Evolutionary conservation across 2,888 invertebrate species (phyloP).

Genomic region (Ornithoptera priamus): DNA sequence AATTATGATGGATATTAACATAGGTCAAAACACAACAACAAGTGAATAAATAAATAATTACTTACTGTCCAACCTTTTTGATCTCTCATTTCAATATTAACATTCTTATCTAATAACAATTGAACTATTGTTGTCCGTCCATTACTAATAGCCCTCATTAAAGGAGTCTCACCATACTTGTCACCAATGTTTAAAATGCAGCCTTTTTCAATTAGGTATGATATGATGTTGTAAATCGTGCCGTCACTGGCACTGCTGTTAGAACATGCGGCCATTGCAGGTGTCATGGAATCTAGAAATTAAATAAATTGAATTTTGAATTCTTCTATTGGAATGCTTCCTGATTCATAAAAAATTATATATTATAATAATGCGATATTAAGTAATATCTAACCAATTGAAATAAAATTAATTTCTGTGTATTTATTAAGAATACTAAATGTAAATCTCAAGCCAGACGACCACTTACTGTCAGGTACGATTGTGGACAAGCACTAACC

Average conservation of each 20-base stretch:
- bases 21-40: neutral
- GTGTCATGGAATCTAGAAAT: slow-evolving; percentile 81
- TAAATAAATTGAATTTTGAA: neutral
- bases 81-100: slow-evolving; percentile 80
- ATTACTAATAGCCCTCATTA: slow-evolving; percentile 82
- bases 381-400: too few species aligned
- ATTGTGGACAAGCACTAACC: too few species aligned
- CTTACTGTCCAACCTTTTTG: slow-evolving; percentile 82
- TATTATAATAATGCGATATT: too few species aligned
- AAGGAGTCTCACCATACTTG: slow-evolving; percentile 80
- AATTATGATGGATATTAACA: too few species aligned
- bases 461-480: too few species aligned
- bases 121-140: slow-evolving; percentile 76
- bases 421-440: too few species aligned
- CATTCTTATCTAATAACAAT: slow-evolving; percentile 74
- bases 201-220: slow-evolving; percentile 72
- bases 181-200: slow-evolving; percentile 78
- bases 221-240: slow-evolving; percentile 69
- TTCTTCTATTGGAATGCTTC: too few species aligned
- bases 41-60: neutral
- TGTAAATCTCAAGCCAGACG: too few species aligned
- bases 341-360: too few species aligned
- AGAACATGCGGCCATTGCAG: slow-evolving; percentile 83
- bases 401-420: too few species aligned
- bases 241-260: slow-evolving; percentile 72